Base-by-base conservation (phyloP, 2,797 vertebrate genomes). In the Cyprinodon diabolis region DNA sequence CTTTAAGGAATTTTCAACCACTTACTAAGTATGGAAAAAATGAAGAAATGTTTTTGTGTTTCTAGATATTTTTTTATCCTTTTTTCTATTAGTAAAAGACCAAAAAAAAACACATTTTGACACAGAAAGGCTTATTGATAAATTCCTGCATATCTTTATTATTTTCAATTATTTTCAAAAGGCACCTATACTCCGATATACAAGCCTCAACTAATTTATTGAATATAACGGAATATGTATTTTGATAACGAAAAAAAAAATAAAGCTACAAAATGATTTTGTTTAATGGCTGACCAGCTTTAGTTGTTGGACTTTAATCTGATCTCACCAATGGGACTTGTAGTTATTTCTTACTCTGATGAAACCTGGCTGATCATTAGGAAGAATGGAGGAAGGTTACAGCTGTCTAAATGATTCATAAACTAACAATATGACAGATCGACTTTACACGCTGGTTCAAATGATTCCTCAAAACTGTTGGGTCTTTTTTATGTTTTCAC, bases 401-500 rank as follows among this genome's bases (percentile, higher is more conserved):
- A 25, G 43, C 49, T 66, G 55, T 63, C 13, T 13, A 11, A 66
- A 63, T n/a, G 21, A 73, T 66, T 62, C 17, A 0, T 21, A 58
- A 4, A 6, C 19, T 25, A 69, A 47, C 19, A 55, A 30, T 37
- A 43, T 55, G 19, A 9, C 10, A 25, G 2, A 56, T 40, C 25
- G 47, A 6, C n/a, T 14, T 52, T 15, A 55, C 30, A 40, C 8
- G 11, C 51, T 4, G 55, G 56, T 10, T n/a, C 4, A 19, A 51
- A 10, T 6, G 4, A 17, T 4, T 12, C 71, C 7, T 25, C 43
- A 37, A 43, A 45, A 1, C 30, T n/a, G 12, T 30, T 30, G 30
- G 30, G 30, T 30, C 23, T 1, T 0, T 30, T 78, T 25, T 79
- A 35, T 81, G 40, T 90, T 80, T 91, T 74, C 47, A 57, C 91